A percentile compares a stretch with the other conserved stretches of the same genome.
These are phyloP conservation scores for Anarrhichthys ocellatus DNA, from an alignment of 2,113 vertebrate genomes.

Conservation along the genomic window DNA sequence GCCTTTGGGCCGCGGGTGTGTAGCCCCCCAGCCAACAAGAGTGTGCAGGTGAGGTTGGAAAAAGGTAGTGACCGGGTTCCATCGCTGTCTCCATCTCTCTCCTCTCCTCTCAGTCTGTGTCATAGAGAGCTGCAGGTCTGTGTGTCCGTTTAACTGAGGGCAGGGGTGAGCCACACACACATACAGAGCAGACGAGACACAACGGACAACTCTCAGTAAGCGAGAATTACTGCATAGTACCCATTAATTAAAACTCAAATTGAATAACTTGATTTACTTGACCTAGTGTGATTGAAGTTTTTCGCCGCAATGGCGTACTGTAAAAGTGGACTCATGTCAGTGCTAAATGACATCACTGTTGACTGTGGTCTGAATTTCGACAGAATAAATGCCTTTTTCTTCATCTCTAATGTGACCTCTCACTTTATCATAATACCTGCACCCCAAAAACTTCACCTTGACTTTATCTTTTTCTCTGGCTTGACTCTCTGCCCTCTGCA, in stretches of 20 bases:
- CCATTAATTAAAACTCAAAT: neutral
- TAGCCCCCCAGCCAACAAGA: neutral
- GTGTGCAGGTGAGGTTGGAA: neutral
- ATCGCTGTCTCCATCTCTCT: neutral
- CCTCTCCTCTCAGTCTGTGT: neutral
- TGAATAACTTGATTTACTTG: neutral
- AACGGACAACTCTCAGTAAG: neutral
- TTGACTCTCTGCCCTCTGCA: constrained; percentile 4
- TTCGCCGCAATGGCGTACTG: neutral
- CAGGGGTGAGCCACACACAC: too few species aligned
- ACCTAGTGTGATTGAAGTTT: neutral
- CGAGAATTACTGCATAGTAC: neutral
- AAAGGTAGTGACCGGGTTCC: neutral
- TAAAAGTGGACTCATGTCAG: neutral
- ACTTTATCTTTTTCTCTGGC: constrained; percentile 17
- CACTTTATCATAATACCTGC: neutral
- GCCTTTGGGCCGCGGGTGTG: neutral
- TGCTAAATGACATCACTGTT: neutral
- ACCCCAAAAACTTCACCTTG: neutral
- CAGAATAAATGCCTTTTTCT: neutral
- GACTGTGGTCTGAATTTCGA: neutral
- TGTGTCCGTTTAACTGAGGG: too few species aligned
- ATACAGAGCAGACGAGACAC: too few species aligned
- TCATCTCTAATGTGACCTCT: neutral
- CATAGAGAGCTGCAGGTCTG: neutral